phyloP scores from a whole-genome alignment of 2,888 invertebrate genomes.

The Sylvicola cinctus region DNA sequence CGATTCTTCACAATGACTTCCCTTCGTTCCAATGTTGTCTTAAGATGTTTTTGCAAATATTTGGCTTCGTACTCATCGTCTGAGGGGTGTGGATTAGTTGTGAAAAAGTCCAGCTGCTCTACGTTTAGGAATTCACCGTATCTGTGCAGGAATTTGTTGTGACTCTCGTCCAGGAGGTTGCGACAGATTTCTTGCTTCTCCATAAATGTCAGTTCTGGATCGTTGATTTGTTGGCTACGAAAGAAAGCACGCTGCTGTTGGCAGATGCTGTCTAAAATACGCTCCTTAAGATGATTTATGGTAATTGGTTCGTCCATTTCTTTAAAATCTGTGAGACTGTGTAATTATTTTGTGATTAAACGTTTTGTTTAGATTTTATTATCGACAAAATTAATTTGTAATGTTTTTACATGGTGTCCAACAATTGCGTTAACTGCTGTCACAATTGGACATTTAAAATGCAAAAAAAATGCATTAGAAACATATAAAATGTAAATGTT shows the following conservation, averaged over 20 bases:
- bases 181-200: constrained; percentile 52
- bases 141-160: constrained; percentile 48
- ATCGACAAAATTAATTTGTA: neutral
- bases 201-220: constrained; percentile 43
- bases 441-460: too few species aligned
- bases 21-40: constrained; percentile 30
- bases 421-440: too few species aligned
- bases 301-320: too few species aligned
- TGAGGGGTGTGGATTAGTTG: constrained; percentile 18
- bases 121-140: constrained; percentile 51
- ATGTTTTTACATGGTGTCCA: too few species aligned
- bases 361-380: neutral
- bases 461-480: too few species aligned
- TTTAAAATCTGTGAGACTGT: too few species aligned
- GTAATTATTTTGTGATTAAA: neutral
- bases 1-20: constrained; percentile 50
- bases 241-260: constrained; percentile 42
- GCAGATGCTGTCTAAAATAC: constrained; percentile 40
- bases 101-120: constrained; percentile 51
- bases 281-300: constrained; percentile 12
- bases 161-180: constrained; percentile 40
- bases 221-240: constrained; percentile 63
- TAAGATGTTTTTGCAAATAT: constrained; percentile 40
- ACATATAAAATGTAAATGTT: too few species aligned
- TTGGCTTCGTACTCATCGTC: constrained; percentile 32